These are phyloP conservation scores for Pyrochroa serraticornis DNA, from an alignment of 2,888 invertebrate genomes.

Conservation along the genomic window DNA sequence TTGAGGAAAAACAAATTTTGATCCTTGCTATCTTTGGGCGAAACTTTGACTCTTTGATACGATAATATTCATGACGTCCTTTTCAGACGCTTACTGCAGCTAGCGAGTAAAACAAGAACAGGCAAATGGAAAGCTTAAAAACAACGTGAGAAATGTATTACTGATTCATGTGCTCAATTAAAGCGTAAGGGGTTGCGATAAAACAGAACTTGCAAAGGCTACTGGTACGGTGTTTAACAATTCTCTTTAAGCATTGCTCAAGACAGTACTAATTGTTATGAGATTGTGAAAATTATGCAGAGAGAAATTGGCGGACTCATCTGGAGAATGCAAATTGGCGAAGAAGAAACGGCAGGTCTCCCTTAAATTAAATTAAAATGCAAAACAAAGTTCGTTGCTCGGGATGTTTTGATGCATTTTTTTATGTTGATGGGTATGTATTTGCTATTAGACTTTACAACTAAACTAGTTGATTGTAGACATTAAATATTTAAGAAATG, in stretches of 20 bases:
- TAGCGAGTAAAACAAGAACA: slow-evolving; percentile 9
- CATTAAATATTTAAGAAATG: too few species aligned
- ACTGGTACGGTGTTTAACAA: slow-evolving; percentile 42
- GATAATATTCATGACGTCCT: background rate
- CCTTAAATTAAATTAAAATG: too few species aligned
- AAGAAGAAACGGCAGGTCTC: slow-evolving; percentile 11
- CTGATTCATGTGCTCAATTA: slow-evolving; percentile 54
- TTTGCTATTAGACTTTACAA: too few species aligned
- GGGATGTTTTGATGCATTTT: too few species aligned
- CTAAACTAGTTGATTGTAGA: too few species aligned
- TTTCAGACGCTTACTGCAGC: background rate
- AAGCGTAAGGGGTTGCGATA: slow-evolving; percentile 51
- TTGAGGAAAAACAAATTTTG: background rate
- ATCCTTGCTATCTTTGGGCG: background rate
- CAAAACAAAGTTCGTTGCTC: too few species aligned
- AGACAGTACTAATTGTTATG: slow-evolving; percentile 45
- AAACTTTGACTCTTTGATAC: background rate
- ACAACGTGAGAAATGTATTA: slow-evolving; percentile 50
- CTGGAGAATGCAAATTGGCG: slow-evolving; percentile 18
- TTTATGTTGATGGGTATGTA: too few species aligned
- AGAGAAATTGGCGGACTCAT: slow-evolving; percentile 19
- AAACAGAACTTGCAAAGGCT: slow-evolving; percentile 43
- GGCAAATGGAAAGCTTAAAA: slow-evolving; percentile 27
- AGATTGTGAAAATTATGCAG: slow-evolving; percentile 38
- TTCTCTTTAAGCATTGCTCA: slow-evolving; percentile 43